phyloP scores from a whole-genome alignment of 2,888 invertebrate genomes.

The Diarsia dahlii region DNA sequence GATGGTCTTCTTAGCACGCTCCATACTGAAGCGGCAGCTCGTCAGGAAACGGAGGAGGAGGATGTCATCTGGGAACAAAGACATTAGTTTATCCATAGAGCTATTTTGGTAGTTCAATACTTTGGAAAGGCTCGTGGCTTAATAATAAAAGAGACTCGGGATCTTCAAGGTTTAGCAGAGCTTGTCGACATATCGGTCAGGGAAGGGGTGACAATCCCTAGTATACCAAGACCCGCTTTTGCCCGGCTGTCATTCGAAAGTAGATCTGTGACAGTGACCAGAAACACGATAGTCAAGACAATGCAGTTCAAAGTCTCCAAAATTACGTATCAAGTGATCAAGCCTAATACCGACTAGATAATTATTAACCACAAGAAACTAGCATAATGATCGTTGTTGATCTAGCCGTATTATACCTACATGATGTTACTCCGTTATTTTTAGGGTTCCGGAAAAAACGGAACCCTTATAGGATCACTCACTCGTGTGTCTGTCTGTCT shows the following conservation, averaged over 20 bases:
- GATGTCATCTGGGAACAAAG: constrained; percentile 87
- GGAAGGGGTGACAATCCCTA: neutral
- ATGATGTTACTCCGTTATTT: neutral
- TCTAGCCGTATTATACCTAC: neutral
- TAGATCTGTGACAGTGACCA: neutral
- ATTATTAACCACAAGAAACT: neutral
- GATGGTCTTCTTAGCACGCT: constrained; percentile 90
- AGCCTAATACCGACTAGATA: neutral
- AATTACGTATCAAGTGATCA: too few relatives aligned
- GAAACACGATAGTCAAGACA: neutral
- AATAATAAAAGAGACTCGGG: neutral
- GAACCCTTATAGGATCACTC: too few relatives aligned
- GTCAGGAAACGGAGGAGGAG: constrained; percentile 90
- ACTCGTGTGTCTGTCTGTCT: too few relatives aligned
- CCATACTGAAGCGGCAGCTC: constrained; percentile 90
- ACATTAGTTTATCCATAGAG: neutral
- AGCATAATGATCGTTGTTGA: neutral
- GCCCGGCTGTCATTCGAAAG: neutral
- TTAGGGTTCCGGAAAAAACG: too few relatives aligned
- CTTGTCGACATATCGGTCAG: neutral
- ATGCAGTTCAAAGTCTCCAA: neutral
- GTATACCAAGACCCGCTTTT: too few relatives aligned
- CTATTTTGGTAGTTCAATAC: neutral
- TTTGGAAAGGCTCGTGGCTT: neutral
- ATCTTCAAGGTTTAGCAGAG: neutral